These are phyloP conservation scores for Poicephalus gulielmi DNA, from an alignment of 2,113 vertebrate species.

Conservation along the genomic window DNA sequence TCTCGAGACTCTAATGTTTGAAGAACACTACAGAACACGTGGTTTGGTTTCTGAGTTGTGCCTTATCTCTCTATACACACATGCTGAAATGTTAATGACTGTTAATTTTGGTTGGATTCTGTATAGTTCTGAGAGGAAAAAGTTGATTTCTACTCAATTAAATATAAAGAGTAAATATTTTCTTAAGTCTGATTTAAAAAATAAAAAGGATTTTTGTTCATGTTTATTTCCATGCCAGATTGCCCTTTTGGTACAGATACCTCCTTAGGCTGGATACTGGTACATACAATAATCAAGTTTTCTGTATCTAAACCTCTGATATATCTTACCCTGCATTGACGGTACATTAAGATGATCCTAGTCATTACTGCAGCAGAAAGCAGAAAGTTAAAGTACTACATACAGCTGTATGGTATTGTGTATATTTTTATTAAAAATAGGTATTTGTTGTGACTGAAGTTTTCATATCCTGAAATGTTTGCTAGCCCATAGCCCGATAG, in stretches of 20 bases:
- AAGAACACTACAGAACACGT: neutral
- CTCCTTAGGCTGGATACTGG: fast-evolving
- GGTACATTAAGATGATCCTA: neutral
- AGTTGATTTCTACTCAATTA: neutral
- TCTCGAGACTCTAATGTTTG: neutral
- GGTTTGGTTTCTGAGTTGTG: neutral
- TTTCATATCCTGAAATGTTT: neutral
- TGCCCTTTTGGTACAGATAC: neutral
- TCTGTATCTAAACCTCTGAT: neutral
- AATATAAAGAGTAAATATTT: neutral
- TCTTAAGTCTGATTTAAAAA: neutral
- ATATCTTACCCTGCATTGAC: neutral
- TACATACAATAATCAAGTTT: neutral
- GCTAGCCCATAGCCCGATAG: neutral
- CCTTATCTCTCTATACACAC: neutral
- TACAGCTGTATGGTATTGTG: neutral
- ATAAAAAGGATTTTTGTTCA: neutral
- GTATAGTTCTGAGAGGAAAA: neutral
- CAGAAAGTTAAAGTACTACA: neutral
- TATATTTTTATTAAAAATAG: neutral
- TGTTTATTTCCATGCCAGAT: neutral
- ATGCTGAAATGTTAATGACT: neutral
- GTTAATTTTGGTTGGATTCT: neutral
- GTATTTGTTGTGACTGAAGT: neutral
- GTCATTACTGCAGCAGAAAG: neutral